Base-by-base conservation (phyloP, 2,797 vertebrate genomes). In the Bradypus variegatus region DNA sequence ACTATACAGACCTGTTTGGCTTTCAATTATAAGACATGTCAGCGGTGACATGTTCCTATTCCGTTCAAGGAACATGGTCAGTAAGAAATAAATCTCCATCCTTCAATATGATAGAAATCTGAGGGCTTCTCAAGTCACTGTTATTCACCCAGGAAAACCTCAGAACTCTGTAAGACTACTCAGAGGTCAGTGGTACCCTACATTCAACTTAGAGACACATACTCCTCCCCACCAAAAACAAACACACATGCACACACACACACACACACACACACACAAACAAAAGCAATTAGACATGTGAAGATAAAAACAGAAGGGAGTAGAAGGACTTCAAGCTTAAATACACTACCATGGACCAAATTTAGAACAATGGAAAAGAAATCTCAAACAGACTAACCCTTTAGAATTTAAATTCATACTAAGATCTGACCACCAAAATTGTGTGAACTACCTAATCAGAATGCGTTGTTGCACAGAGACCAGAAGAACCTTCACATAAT, bases 331-430 rank as follows among this genome's bases (percentile, higher is more conserved):
- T 91, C 65, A 75, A 73, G 53, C 27, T 86, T 90, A 88, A 58
- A 79, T 93, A 88, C 64, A 89, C 55, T 48, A 87, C 33, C 67
- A 62, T 5, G 78, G 64, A 79, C 50, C 50, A 88, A 91, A 75
- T 45, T 92, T 84, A 93, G 25, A n/a, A 72, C 78, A 92, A 80
- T 60, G 41, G 55, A 76, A 48, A 88, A 93, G 14, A 81, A 89
- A 82, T 29, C 41, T 77, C 88, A 89, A 89, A 88, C 13, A 87
- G 80, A 33, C n/a, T n/a, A 94, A 21, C 10, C 31, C n/a, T 72
- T 80, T 81, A 92, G 75, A 90, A 94, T 94, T 95, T 85, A 87
- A 93, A 93, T 89, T 94, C 55, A 31, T 38, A 62, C 23, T 25
- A 75, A 62, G 14, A 69, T 93, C 41, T 87, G 45, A 93, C 75